Evolutionary conservation across 2,113 vertebrate species (phyloP).

Genomic region (Plestiodon gilberti): DNA sequence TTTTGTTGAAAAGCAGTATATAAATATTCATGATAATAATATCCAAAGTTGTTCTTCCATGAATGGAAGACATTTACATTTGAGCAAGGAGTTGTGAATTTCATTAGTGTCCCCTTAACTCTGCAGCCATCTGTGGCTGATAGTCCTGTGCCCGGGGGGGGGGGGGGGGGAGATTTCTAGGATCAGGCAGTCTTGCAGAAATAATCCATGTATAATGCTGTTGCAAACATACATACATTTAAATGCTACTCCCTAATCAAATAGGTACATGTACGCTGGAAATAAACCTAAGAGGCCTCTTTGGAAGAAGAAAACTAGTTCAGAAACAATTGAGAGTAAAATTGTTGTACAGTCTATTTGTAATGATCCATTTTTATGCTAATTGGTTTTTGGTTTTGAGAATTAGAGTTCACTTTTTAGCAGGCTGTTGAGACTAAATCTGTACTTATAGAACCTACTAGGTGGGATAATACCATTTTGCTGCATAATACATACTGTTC

Average conservation of each 20-base stretch:
- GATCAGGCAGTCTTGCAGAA: background rate
- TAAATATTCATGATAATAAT: no score
- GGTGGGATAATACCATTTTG: background rate
- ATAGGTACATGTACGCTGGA: fast-evolving
- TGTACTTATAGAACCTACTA: background rate
- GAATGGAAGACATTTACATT: no score
- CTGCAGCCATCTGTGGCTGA: no score
- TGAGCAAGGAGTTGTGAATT: no score
- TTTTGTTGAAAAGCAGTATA: no score
- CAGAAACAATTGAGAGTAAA: background rate
- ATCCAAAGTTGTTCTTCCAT: no score
- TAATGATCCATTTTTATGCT: fast-evolving
- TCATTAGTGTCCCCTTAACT: no score
- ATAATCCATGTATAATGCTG: background rate
- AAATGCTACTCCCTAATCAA: background rate
- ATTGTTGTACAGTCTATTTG: fast-evolving
- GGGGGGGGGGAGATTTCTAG: fast-evolving
- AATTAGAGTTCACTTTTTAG: background rate
- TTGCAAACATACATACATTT: background rate
- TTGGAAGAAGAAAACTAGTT: background rate
- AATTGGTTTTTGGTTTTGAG: fast-evolving
- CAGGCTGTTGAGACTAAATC: background rate
- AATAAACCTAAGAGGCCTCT: background rate
- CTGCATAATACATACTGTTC: background rate
- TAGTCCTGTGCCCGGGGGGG: no score